Evolutionary conservation across 2,113 vertebrate species (phyloP).

Genomic region (Ptilorrhoa leucosticta): DNA sequence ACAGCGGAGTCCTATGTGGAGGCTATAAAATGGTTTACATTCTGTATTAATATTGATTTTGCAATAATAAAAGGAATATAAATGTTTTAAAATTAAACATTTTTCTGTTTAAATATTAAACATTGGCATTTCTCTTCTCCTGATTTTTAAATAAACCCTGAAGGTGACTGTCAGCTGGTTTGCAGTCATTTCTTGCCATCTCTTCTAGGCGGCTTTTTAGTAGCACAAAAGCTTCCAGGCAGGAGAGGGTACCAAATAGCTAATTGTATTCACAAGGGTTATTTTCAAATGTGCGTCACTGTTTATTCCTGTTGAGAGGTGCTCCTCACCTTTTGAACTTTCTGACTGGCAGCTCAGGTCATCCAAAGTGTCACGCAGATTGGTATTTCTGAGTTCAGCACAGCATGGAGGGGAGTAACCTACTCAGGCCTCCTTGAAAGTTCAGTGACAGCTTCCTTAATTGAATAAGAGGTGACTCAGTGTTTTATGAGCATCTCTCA

Average conservation of each 20-base stretch:
- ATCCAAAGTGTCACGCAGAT: background rate
- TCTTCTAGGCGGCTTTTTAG: background rate
- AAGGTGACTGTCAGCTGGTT: background rate
- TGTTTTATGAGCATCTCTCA: constrained; percentile 43
- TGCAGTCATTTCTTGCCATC: constrained; percentile 13
- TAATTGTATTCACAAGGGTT: constrained; percentile 7
- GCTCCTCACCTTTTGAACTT: constrained; percentile 33
- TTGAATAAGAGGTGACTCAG: background rate
- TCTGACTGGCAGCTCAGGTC: background rate
- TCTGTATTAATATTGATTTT: constrained; percentile 41
- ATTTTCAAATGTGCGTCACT: background rate
- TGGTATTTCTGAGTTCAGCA: background rate
- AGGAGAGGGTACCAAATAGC: background rate
- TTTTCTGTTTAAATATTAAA: constrained; percentile 59
- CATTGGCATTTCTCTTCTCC: constrained; percentile 26
- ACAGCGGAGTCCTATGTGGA: background rate
- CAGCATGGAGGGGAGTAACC: background rate
- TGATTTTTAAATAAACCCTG: constrained; percentile 42
- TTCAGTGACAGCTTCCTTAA: background rate
- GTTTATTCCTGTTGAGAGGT: constrained; percentile 24
- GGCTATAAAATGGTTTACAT: constrained; percentile 39
- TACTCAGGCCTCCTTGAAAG: background rate
- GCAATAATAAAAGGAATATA: constrained; percentile 44
- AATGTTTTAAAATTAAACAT: constrained; percentile 50
- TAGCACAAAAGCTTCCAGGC: constrained; percentile 10